These are phyloP conservation scores for Epinephelus malabaricus DNA, from an alignment of 2,797 vertebrate genomes.

Conservation along the genomic window DNA sequence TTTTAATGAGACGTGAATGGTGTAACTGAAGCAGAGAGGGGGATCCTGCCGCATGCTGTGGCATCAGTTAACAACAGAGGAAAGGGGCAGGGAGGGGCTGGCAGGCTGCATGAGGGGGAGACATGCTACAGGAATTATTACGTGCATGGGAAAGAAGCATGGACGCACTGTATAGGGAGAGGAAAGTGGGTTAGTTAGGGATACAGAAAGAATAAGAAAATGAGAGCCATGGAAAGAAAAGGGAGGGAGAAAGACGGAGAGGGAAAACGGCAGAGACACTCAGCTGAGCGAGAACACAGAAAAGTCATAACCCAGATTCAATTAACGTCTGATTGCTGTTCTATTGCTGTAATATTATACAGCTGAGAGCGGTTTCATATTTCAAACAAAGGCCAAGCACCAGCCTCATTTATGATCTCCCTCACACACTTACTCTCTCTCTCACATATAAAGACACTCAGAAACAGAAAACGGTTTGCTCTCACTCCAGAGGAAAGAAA, in stretches of 20 bases:
- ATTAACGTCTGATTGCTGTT: constrained; percentile 82
- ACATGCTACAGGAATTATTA: constrained; percentile 5
- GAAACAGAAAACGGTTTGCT: constrained; percentile 27
- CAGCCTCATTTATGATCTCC: constrained; percentile 68
- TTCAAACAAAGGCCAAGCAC: constrained; percentile 81
- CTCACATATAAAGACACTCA: background rate
- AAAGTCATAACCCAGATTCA: constrained; percentile 84
- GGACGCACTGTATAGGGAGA: background rate
- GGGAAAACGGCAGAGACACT: constrained; percentile 61
- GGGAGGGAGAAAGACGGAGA: constrained; percentile 23
- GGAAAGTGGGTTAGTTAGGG: constrained; percentile 44
- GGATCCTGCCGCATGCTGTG: constrained; percentile 29
- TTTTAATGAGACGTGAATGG: constrained; percentile 71
- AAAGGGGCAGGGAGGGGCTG: constrained; percentile 2
- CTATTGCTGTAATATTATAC: constrained; percentile 82
- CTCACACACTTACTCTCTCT: constrained; percentile 32
- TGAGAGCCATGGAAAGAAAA: constrained; percentile 26
- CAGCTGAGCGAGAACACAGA: constrained; percentile 74
- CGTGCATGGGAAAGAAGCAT: constrained; percentile 5
- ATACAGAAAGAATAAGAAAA: constrained; percentile 31
- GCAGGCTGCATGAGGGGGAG: constrained; percentile 4
- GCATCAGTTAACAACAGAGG: constrained; percentile 35
- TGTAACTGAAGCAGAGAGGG: constrained; percentile 44
- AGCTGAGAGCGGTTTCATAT: constrained; percentile 82
- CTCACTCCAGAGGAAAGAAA: constrained; percentile 21